Evolutionary conservation across 2,113 vertebrate species (phyloP).

Genomic region (Hippocampus zosterae): DNA sequence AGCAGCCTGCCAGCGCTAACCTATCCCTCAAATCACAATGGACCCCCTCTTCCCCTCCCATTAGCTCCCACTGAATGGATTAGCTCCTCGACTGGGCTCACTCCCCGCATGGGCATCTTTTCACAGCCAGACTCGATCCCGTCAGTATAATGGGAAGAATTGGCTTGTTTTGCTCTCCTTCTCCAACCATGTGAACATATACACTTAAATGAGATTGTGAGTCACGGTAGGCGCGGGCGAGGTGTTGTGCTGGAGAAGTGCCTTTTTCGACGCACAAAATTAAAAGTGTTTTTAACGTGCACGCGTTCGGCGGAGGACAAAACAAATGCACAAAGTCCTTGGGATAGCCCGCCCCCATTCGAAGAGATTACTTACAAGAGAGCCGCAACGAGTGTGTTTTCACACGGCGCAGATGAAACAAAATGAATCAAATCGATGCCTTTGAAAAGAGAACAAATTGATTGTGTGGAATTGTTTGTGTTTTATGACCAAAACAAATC

Average conservation of each 20-base stretch:
- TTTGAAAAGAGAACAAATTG: not conserved
- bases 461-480: not conserved
- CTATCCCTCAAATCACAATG: conserved; percentile 71
- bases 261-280: conserved; percentile 16
- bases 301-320: not conserved
- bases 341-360: conserved; percentile 15
- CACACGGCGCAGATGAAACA: not conserved
- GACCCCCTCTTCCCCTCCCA: conserved; percentile 63
- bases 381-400: not conserved
- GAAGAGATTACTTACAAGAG: not conserved
- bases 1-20: conserved; percentile 68
- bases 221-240: conserved; percentile 48
- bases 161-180: conserved; percentile 54
- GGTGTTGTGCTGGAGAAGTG: conserved; percentile 51
- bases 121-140: conserved; percentile 53
- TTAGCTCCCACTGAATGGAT: conserved; percentile 70
- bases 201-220: conserved; percentile 63
- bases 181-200: conserved; percentile 53
- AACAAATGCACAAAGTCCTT: conserved; percentile 9
- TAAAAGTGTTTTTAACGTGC: conserved; percentile 9
- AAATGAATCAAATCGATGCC: conserved; percentile 1
- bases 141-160: conserved; percentile 60
- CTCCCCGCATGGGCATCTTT: conserved; percentile 47
- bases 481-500: not conserved
- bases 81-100: conserved; percentile 52